Percentiles rank a stretch among this genome's conserved stretches.
Conservation (phyloP, 2,113 vertebrate genomes). For the Nestor notabilis region DNA sequence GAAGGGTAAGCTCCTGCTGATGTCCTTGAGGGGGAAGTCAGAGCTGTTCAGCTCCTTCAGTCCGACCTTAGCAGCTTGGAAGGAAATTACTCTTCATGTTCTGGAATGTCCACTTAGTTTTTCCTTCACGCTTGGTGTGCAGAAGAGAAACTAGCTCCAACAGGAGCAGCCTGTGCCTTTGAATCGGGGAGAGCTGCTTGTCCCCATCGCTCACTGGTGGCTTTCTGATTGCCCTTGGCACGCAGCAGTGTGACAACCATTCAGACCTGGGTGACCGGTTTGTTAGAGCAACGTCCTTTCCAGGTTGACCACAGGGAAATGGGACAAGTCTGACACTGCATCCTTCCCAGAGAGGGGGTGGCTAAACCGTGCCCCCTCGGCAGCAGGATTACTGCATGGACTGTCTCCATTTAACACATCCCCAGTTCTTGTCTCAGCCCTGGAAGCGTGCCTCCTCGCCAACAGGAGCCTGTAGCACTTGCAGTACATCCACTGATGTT, state of each 20-base stretch:
- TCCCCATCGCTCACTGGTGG: background rate
- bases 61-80: background rate
- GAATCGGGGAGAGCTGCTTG: background rate
- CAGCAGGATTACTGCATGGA: background rate
- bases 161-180: background rate
- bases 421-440: background rate
- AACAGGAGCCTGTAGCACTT: background rate
- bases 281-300: fast-evolving
- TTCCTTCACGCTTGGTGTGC: background rate
- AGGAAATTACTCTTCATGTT: constrained; percentile 26
- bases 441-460: fast-evolving
- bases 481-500: background rate
- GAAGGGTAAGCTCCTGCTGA: background rate
- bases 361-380: background rate
- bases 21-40: background rate
- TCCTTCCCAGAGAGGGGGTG: background rate
- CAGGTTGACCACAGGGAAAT: background rate
- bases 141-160: background rate
- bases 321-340: background rate
- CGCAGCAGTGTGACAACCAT: fast-evolving
- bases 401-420: background rate
- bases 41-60: background rate
- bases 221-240: background rate
- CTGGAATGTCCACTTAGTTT: background rate
- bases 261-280: background rate